A percentile compares a stretch with the other conserved stretches of the same genome.
Conservation (phyloP, 1,140 invertebrate species). For the Cydia splendana region DNA sequence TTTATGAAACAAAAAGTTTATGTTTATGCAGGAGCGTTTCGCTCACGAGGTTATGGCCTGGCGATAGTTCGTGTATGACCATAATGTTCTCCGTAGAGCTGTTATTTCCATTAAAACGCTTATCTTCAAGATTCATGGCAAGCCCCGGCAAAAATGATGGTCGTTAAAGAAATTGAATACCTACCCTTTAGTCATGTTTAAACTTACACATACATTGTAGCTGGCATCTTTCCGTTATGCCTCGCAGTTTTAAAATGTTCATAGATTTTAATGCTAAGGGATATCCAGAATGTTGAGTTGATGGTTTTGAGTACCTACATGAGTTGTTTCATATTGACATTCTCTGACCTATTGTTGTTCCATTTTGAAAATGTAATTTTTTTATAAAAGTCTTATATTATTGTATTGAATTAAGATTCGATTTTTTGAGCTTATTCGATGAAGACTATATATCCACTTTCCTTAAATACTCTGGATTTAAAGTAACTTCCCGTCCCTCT, state of each 20-base stretch:
- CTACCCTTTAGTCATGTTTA: slow-evolving; percentile 55
- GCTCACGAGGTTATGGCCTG: slow-evolving; percentile 48
- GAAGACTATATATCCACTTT: no score
- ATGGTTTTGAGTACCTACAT: background rate
- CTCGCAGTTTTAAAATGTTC: slow-evolving; percentile 3
- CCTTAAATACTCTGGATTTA: no score
- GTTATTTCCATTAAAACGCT: slow-evolving; percentile 64
- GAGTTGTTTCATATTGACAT: background rate
- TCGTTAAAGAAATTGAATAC: slow-evolving; percentile 67
- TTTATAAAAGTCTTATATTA: no score
- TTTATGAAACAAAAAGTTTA: slow-evolving; percentile 43
- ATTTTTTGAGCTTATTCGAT: no score
- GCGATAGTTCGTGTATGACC: slow-evolving; percentile 61
- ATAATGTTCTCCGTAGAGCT: slow-evolving; percentile 53
- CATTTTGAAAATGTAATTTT: no score
- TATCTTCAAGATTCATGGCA: slow-evolving; percentile 67
- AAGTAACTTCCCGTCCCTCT: no score
- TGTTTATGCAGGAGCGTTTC: slow-evolving; percentile 57
- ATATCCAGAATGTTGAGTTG: background rate
- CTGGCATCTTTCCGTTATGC: slow-evolving; percentile 3
- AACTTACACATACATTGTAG: slow-evolving; percentile 39
- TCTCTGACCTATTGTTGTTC: background rate
- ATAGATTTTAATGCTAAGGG: background rate
- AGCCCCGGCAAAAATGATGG: slow-evolving; percentile 58
- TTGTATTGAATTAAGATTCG: no score